These are phyloP conservation scores for Leptogaster cylindrica DNA, from an alignment of 2,888 invertebrate genomes.

Conservation along the genomic window DNA sequence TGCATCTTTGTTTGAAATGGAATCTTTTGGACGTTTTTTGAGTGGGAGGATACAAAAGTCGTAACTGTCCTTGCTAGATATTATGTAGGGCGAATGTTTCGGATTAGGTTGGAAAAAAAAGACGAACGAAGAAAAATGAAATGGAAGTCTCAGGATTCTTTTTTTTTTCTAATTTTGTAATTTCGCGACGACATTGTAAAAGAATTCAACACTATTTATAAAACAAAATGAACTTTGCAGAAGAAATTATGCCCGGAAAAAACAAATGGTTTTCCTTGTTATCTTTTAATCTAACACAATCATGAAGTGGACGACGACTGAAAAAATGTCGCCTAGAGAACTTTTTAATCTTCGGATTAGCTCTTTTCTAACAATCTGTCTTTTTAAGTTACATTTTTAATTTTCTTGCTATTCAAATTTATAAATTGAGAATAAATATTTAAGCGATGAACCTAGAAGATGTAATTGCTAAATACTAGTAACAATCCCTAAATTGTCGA, in stretches of 20 bases:
- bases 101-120: no score
- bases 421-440: no score
- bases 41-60: neutral
- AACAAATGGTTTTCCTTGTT: neutral
- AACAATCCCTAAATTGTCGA: no score
- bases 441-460: no score
- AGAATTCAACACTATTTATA: no score
- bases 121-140: neutral
- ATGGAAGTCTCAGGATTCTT: neutral
- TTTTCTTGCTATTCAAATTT: no score
- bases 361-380: no score
- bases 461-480: no score
- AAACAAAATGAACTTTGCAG: neutral
- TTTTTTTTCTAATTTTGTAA: neutral
- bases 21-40: neutral
- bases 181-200: neutral
- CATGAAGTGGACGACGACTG: neutral
- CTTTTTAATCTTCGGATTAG: no score
- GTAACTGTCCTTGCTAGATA: neutral
- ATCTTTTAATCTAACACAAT: constrained; percentile 20
- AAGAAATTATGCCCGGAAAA: constrained; percentile 3
- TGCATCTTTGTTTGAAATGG: neutral
- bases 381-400: no score
- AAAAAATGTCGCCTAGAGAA: no score
- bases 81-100: neutral